Evolutionary conservation across 1,140 invertebrate species (phyloP), one percentile per base, ranked within the genome.

Genomic region (Zaprionus africanus): DNA sequence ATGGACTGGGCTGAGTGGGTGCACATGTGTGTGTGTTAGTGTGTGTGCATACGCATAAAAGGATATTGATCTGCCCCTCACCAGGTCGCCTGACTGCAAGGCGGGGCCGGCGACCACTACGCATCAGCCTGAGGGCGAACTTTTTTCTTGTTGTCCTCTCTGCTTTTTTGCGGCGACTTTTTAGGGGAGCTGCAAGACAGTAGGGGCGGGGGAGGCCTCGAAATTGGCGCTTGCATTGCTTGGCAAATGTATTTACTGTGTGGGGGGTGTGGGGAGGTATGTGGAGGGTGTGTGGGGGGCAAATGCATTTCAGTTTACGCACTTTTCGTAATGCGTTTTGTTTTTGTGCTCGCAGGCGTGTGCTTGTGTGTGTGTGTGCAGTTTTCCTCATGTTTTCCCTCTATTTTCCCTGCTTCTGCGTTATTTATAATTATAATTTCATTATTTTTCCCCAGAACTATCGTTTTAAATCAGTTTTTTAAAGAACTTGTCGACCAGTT

Each of bases 41-140:
- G 78, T 62, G 51, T 78, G 77, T 78, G 78, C 70, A 84, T 67
- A 90, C 85, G 84, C 84, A 88, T 88, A 84, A 87, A 87, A 90
- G 84, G 81, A 88, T 88, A 88, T 88, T 88, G 85, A 88, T 88
- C 85, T 90, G 85, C 81, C 85, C 81, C 85, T 74, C 67, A 78
- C 85, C 85, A 85, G 64, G n/a, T 46, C 7, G n/a, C 36, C 12
- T 9, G 41, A 7, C 15, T 11, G 17, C 19, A 12, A 51, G 46
- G 46, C 11, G 12, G 46, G 19, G n/a, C 9, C 9, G 58, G 49
- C 15, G 24, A 59, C 53, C 19, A 66, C 57, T 58, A 26, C 19
- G 36, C 24, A 41, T 34, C 12, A 57, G 64, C 46, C 31, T 46
- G 13, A 13, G 28, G 26, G 53, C 56, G 84, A 88, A 90, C 81